phyloP scores from a whole-genome alignment of 2,113 vertebrate genomes.

The Natator depressus region DNA sequence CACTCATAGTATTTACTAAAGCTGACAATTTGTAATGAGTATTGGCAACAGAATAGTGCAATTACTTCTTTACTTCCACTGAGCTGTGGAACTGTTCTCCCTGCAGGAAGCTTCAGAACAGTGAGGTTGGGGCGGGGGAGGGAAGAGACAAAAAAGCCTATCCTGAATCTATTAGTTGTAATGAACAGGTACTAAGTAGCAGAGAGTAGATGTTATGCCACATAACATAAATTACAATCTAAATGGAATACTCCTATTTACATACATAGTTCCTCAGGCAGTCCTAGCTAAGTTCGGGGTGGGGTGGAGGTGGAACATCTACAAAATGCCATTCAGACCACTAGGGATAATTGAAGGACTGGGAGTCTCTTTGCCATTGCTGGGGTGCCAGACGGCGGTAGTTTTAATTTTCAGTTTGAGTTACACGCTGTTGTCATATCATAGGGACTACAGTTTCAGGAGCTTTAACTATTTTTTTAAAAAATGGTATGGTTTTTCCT shows the following conservation, averaged over 20 bases:
- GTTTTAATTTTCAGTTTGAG: slow-evolving; percentile 74
- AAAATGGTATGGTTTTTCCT: slow-evolving; percentile 34
- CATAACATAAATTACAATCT: slow-evolving; percentile 26
- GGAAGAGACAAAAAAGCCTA: not conserved
- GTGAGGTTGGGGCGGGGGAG: not conserved
- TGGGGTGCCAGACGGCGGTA: not conserved
- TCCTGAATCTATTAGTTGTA: slow-evolving; percentile 15
- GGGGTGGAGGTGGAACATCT: slow-evolving; percentile 3
- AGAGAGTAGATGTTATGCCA: not conserved
- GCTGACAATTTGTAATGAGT: slow-evolving; percentile 36
- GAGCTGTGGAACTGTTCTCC: not conserved
- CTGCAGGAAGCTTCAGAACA: slow-evolving; percentile 24
- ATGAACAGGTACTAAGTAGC: slow-evolving; percentile 38
- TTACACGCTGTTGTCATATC: slow-evolving; percentile 74
- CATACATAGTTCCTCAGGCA: not conserved
- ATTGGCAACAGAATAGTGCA: slow-evolving; percentile 11
- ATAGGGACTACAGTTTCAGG: slow-evolving; percentile 46
- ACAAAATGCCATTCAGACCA: slow-evolving; percentile 37
- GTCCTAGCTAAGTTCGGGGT: not conserved
- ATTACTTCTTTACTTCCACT: slow-evolving; percentile 34
- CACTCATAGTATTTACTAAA: slow-evolving; percentile 17
- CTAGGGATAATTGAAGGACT: slow-evolving; percentile 15
- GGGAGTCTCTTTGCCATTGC: not conserved
- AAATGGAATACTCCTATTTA: slow-evolving; percentile 53
- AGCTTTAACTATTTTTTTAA: slow-evolving; percentile 29